Evolutionary conservation across 2,888 invertebrate genomes (phyloP), one percentile per base, ranked within the genome.

Genomic region (Temnothorax unifasciatus): DNA sequence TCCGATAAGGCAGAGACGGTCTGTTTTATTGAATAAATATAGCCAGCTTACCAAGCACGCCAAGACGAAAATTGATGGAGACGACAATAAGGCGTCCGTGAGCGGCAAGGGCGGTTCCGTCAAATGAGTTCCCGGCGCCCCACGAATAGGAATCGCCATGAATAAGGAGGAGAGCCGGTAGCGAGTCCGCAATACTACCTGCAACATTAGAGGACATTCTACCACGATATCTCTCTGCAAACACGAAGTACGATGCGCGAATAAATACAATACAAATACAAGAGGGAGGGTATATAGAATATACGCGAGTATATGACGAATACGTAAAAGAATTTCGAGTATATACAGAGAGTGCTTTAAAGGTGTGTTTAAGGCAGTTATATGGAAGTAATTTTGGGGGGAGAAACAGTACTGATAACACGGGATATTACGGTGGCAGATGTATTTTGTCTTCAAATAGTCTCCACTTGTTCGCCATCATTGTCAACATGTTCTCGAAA

Each of bases 81-180:
- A 98, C 98, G 89, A 98, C 98, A 92, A 98, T 97, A 93, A 98
- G 97, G 94, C 97, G 97, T 88, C 98, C 99, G 93, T 98, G 97
- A 87, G 98, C 98, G 74, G 99, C 98, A 86, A 99, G 96, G 59
- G 99, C 97, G 84, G 98, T 98, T 88, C 99, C 99, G 95, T 99
- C 99, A 95, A 99, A 99, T 25, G 99, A 98, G 96, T 99, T 99
- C 85, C 99, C 99, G 63, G 99, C 98, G 95, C 98, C 99, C 98
- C 99, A 99, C 94, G 99, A 98, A 95, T 98, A 99, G 41, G 99
- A 98, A 95, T 99, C 99, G 76, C 99, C 99, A 94, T 99, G 99
- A 91, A 99, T 97, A 94, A 98, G 98, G 82, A 99, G 97, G 93
- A 99, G 96, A 82, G 98, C 98, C 86, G 98, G 97, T 92, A 98